Conservation (phyloP, 1,140 invertebrate species). For the Leptinotarsa undecemlineata region DNA sequence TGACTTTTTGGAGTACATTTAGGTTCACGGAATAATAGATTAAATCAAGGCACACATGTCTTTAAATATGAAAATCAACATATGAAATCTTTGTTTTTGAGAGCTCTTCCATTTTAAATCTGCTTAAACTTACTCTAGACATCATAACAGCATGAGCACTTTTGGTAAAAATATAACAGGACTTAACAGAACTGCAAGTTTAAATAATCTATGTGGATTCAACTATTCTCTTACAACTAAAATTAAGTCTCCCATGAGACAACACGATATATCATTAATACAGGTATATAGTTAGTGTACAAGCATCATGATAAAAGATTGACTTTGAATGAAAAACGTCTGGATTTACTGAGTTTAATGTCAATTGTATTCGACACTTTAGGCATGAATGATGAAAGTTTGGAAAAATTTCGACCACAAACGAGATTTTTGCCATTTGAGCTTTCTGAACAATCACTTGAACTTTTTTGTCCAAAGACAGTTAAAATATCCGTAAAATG, state of each 20-base stretch:
- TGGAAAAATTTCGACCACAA: too few relatives aligned
- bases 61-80: neutral
- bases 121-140: conserved; percentile 28
- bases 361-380: too few relatives aligned
- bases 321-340: too few relatives aligned
- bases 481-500: too few relatives aligned
- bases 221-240: conserved; percentile 44
- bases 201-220: conserved; percentile 34
- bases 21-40: neutral
- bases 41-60: neutral
- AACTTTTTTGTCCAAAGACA: too few relatives aligned
- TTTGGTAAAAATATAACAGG: conserved; percentile 63
- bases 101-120: conserved; percentile 8
- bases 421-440: too few relatives aligned
- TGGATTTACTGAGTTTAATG: too few relatives aligned
- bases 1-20: too few relatives aligned
- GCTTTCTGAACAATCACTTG: too few relatives aligned
- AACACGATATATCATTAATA: neutral
- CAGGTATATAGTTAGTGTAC: neutral
- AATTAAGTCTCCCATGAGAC: conserved; percentile 24
- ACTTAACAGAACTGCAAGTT: conserved; percentile 43
- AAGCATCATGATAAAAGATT: too few relatives aligned
- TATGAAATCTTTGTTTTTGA: neutral
- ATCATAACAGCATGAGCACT: conserved; percentile 66
- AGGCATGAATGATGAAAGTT: too few relatives aligned